Evolutionary conservation across 2,888 invertebrate genomes (phyloP).

Genomic region (Adineta ricciae): DNA sequence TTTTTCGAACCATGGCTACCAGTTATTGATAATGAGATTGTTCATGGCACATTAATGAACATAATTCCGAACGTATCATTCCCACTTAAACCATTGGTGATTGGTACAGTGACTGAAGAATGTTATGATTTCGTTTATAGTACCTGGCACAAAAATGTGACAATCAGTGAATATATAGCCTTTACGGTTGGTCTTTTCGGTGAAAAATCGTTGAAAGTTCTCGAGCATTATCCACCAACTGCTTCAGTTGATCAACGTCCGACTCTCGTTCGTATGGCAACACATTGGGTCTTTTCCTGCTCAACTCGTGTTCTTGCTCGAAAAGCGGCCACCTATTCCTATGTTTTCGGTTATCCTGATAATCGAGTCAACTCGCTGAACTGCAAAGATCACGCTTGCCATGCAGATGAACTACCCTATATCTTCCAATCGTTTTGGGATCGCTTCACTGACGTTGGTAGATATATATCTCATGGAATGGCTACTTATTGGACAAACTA

Average conservation of each 20-base stretch:
- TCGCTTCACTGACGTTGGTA: slow-evolving; percentile 28
- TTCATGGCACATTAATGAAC: slow-evolving; percentile 38
- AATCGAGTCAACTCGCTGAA: slow-evolving; percentile 6
- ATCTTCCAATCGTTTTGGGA: slow-evolving; percentile 1
- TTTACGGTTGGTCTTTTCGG: slow-evolving; percentile 37
- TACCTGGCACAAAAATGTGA: slow-evolving; percentile 38
- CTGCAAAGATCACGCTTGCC: slow-evolving; percentile 40
- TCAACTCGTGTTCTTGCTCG: slow-evolving; percentile 37
- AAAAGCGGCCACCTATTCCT: slow-evolving; percentile 33
- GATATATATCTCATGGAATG: neutral
- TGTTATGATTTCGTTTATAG: slow-evolving; percentile 39
- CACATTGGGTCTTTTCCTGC: slow-evolving; percentile 41
- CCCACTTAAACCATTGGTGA: slow-evolving; percentile 39
- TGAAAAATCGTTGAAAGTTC: slow-evolving; percentile 35
- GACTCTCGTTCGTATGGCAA: slow-evolving; percentile 35
- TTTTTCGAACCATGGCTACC: slow-evolving; percentile 42
- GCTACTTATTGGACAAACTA: slow-evolving; percentile 37
- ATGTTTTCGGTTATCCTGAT: slow-evolving; percentile 36
- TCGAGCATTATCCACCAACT: slow-evolving; percentile 37
- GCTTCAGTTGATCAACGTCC: slow-evolving; percentile 36
- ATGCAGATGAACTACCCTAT: slow-evolving; percentile 34
- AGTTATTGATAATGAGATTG: slow-evolving; percentile 39
- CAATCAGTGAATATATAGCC: slow-evolving; percentile 35
- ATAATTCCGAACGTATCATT: slow-evolving; percentile 35
- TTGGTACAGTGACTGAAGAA: slow-evolving; percentile 40